These are phyloP conservation scores for Dasysyrphus albostriatus DNA, from an alignment of 2,888 invertebrate species.

Conservation along the genomic window DNA sequence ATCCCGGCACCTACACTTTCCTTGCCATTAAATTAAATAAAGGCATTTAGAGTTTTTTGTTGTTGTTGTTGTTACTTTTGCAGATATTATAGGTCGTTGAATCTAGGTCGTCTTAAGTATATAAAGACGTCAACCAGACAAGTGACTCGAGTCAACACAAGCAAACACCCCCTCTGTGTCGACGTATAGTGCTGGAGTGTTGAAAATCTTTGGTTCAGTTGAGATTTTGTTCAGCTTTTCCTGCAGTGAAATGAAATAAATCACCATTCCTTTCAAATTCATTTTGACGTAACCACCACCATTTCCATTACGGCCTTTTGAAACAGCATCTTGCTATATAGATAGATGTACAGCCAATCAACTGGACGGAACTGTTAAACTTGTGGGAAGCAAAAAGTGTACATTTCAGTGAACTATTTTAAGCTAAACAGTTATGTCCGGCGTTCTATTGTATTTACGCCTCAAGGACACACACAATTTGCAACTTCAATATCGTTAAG, in stretches of 20 bases:
- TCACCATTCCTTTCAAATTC: constrained; percentile 1
- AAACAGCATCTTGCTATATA: background rate
- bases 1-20: background rate
- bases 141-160: constrained; percentile 29
- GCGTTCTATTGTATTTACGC: constrained; percentile 37
- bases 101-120: constrained; percentile 53
- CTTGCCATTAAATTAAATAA: constrained; percentile 62
- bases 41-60: constrained; percentile 40
- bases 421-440: constrained; percentile 58
- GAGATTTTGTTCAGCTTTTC: constrained; percentile 17
- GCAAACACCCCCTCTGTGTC: background rate
- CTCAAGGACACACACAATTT: constrained; percentile 50
- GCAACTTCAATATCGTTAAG: constrained; percentile 42
- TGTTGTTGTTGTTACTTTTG: background rate
- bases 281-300: constrained; percentile 34
- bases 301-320: background rate
- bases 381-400: constrained; percentile 13
- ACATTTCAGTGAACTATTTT: constrained; percentile 49
- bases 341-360: background rate
- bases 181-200: background rate
- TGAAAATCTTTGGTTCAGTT: constrained; percentile 14
- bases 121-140: constrained; percentile 29
- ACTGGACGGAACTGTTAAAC: constrained; percentile 10
- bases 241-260: constrained; percentile 27
- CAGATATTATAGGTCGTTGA: background rate